Conservation (phyloP, 1,140 invertebrate genomes). For the Augochlora pura region DNA sequence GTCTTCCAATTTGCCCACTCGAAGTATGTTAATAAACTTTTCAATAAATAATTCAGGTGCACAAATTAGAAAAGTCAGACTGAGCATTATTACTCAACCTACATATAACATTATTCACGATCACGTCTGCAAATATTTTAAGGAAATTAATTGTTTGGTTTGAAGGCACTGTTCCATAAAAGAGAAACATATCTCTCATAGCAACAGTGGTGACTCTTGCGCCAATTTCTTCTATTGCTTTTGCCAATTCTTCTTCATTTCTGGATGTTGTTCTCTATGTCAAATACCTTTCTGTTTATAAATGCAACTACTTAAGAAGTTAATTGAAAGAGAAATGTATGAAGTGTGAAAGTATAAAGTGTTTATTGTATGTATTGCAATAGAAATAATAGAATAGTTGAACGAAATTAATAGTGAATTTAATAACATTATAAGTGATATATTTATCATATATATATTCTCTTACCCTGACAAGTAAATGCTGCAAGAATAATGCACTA, state of each 20-base stretch:
- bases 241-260: constrained; percentile 43
- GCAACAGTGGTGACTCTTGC: constrained; percentile 54
- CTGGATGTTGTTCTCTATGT: constrained; percentile 51
- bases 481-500: constrained; percentile 58
- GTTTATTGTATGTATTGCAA: background rate
- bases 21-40: no score
- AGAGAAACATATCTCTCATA: constrained; percentile 63
- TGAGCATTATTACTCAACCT: constrained; percentile 7
- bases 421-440: background rate
- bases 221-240: constrained; percentile 55
- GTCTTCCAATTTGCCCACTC: no score
- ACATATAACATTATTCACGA: constrained; percentile 60
- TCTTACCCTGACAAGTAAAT: constrained; percentile 59
- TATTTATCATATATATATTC: background rate
- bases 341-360: background rate
- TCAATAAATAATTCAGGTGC: no score
- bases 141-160: constrained; percentile 48
- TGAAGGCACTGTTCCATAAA: constrained; percentile 60
- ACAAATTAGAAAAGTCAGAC: no score
- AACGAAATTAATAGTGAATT: background rate
- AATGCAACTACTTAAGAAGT: background rate
- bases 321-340: background rate
- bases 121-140: constrained; percentile 57
- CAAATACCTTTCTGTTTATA: background rate
- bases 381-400: background rate